These are phyloP conservation scores for Tromatobia lineatoria DNA, from an alignment of 2,888 invertebrate species.

Conservation along the genomic window DNA sequence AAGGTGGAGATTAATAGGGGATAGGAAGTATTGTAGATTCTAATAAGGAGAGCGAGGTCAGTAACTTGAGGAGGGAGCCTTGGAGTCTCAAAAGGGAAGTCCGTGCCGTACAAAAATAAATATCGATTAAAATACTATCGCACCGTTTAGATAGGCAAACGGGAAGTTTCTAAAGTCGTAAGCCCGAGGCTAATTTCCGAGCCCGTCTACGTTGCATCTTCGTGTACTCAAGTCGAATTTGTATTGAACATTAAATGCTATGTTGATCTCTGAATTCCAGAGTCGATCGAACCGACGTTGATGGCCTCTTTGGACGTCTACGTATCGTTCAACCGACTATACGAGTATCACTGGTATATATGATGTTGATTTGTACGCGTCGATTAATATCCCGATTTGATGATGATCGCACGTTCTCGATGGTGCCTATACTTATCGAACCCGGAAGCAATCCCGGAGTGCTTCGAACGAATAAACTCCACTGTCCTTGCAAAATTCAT, in stretches of 20 bases:
- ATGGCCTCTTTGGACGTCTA: conserved; percentile 17
- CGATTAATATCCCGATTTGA: conserved; percentile 18
- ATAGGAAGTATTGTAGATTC: not conserved
- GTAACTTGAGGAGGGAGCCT: conserved; percentile 12
- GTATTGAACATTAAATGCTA: not conserved
- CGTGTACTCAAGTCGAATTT: not conserved
- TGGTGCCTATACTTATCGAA: conserved; percentile 8
- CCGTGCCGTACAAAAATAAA: conserved; percentile 10
- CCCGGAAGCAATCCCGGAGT: conserved; percentile 12
- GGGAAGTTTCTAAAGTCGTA: not conserved
- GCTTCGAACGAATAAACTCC: conserved; percentile 1
- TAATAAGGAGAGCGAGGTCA: conserved; percentile 2
- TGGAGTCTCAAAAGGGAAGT: conserved; percentile 16
- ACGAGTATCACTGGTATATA: not conserved
- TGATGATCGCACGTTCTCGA: conserved; percentile 21
- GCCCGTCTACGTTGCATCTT: not conserved
- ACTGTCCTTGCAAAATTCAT: not conserved
- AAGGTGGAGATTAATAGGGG: not conserved
- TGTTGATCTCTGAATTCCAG: conserved; percentile 13
- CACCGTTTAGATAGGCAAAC: not conserved
- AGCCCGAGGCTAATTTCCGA: not conserved
- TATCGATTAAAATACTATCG: conserved; percentile 20
- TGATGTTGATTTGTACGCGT: not conserved
- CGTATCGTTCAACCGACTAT: conserved; percentile 4
- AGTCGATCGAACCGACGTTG: conserved; percentile 11